phyloP scores from a whole-genome alignment of 2,888 invertebrate genomes.

The Anorthoa munda region DNA sequence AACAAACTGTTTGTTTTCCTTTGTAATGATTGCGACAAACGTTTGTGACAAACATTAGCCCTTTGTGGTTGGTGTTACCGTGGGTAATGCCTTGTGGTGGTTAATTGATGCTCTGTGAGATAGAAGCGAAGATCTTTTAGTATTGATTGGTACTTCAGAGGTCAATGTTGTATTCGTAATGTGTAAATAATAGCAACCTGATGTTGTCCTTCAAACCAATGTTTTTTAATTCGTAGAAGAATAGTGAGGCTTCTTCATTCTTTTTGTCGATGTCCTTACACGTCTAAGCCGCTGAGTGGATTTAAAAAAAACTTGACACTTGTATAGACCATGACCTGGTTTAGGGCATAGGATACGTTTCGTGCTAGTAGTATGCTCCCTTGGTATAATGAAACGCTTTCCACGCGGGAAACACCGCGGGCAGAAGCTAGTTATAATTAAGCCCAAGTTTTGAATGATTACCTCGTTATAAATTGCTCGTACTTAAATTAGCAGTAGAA shows the following conservation, averaged over 20 bases:
- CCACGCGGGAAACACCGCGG: too few relatives aligned
- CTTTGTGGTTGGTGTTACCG: conserved; percentile 18
- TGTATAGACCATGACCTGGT: too few relatives aligned
- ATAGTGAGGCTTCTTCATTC: too few relatives aligned
- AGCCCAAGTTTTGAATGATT: background rate
- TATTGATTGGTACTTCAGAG: conserved; percentile 24
- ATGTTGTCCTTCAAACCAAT: background rate
- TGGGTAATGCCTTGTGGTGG: background rate
- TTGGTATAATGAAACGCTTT: too few relatives aligned
- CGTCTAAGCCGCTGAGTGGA: too few relatives aligned
- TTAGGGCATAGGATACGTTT: too few relatives aligned
- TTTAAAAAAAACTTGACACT: too few relatives aligned
- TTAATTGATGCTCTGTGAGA: conserved; percentile 16
- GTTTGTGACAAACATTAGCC: conserved; percentile 11
- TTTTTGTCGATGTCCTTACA: too few relatives aligned
- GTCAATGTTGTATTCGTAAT: conserved; percentile 2
- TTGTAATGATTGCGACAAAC: conserved; percentile 35
- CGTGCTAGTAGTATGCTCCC: too few relatives aligned
- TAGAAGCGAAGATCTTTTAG: background rate
- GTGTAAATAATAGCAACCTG: background rate
- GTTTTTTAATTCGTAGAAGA: too few relatives aligned
- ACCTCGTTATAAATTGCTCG: background rate
- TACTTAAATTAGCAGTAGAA: background rate
- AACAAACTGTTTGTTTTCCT: conserved; percentile 26
- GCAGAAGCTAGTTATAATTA: background rate